Percentiles rank a stretch among this genome's conserved stretches.
Evolutionary conservation across 1,140 invertebrate genomes (phyloP).

Genomic region (Formica exsecta): DNA sequence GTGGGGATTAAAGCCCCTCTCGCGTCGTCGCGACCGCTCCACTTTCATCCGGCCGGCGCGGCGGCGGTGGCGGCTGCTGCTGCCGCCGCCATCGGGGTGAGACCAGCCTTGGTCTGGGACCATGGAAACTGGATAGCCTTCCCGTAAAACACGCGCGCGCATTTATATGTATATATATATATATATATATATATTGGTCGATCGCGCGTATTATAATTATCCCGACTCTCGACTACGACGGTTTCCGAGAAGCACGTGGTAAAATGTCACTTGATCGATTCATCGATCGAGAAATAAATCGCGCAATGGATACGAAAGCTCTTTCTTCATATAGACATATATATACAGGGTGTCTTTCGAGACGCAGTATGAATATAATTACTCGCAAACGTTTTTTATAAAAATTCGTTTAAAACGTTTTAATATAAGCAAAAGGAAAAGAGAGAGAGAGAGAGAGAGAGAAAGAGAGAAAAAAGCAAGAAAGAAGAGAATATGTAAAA

Average conservation of each 20-base stretch:
- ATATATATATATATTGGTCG: conserved; percentile 37
- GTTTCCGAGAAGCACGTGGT: background rate
- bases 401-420: background rate
- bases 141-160: conserved; percentile 40
- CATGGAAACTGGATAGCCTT: conserved; percentile 67
- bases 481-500: background rate
- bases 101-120: conserved; percentile 71
- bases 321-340: background rate
- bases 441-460: background rate
- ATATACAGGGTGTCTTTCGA: too few species aligned
- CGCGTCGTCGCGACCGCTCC: conserved; percentile 71
- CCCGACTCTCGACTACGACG: background rate
- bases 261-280: conserved; percentile 6
- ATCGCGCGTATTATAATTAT: conserved; percentile 57
- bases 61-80: background rate
- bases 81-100: conserved; percentile 69
- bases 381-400: background rate
- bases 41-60: conserved; percentile 67
- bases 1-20: conserved; percentile 82
- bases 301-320: background rate
- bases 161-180: background rate
- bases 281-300: conserved; percentile 43
- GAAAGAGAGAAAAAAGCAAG: background rate
- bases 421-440: background rate
- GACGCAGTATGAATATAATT: background rate